A percentile compares a stretch with the other conserved stretches of the same genome.
These are phyloP conservation scores for Eolophus roseicapilla DNA, from an alignment of 2,113 vertebrate genomes.

Conservation along the genomic window DNA sequence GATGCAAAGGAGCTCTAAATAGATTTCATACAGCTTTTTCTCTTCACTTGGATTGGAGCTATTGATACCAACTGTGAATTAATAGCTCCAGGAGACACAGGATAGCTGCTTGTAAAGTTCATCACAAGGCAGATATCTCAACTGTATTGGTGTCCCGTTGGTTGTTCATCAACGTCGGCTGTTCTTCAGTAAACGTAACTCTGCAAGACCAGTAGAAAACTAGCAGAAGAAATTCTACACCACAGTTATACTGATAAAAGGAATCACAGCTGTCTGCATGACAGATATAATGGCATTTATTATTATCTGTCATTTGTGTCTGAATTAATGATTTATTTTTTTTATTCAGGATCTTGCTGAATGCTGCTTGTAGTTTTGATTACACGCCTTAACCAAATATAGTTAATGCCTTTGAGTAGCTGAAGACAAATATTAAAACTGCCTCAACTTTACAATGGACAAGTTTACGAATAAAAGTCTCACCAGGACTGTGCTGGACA, in stretches of 20 bases:
- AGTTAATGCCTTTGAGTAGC: not conserved
- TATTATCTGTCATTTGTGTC: not conserved
- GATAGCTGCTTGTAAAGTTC: not conserved
- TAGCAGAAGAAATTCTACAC: not conserved
- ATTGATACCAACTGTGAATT: slow-evolving; percentile 8
- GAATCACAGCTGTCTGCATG: not conserved
- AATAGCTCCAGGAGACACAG: not conserved
- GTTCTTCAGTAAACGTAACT: not conserved
- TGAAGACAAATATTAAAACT: not conserved
- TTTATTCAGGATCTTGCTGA: not conserved
- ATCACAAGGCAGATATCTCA: not conserved
- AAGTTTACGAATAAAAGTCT: not conserved
- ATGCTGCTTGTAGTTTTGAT: not conserved
- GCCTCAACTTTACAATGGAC: fast-evolving
- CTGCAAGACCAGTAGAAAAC: not conserved
- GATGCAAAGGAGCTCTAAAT: not conserved
- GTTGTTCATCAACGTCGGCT: not conserved
- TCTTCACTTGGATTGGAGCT: not conserved
- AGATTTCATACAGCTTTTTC: not conserved
- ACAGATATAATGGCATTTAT: not conserved
- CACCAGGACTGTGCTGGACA: not conserved
- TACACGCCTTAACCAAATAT: not conserved
- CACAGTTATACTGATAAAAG: not conserved
- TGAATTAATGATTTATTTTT: not conserved
- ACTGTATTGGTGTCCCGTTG: fast-evolving